Evolutionary conservation across 2,797 vertebrate species (phyloP).

Genomic region (Euthynnus affinis): DNA sequence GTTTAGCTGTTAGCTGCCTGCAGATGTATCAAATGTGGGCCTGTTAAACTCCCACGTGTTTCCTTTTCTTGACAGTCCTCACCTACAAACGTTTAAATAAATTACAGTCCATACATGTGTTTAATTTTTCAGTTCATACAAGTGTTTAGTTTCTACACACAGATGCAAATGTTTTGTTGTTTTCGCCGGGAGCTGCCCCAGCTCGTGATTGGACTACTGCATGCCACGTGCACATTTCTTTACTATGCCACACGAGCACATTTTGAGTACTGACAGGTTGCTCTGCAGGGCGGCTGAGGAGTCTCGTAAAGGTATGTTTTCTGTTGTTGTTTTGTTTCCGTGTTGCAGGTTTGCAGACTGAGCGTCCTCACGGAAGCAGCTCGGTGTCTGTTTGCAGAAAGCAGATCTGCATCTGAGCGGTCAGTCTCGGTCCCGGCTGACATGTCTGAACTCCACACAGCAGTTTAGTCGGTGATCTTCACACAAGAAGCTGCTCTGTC

Average conservation of each 20-base stretch:
- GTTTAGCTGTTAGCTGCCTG: conserved; percentile 16
- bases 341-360: fast-evolving
- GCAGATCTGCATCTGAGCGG: conserved; percentile 24
- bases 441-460: conserved; percentile 13
- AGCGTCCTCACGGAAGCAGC: not conserved
- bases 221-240: conserved; percentile 80
- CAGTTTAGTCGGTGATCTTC: not conserved
- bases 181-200: conserved; percentile 61
- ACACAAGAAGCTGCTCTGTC: not conserved
- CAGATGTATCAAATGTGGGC: not conserved
- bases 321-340: not conserved
- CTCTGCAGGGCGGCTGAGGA: too few relatives aligned
- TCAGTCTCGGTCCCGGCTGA: conserved; percentile 57
- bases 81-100: fast-evolving
- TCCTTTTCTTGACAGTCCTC: not conserved
- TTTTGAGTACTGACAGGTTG: conserved; percentile 48
- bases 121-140: not conserved
- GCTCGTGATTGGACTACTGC: conserved; percentile 73
- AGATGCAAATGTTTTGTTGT: not conserved
- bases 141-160: not conserved
- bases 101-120: not conserved
- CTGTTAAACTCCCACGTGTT: not conserved
- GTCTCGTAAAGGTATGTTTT: conserved; percentile 47
- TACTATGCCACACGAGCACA: conserved; percentile 34
- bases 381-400: not conserved